phyloP scores from a whole-genome alignment of 2,888 invertebrate genomes.

The Rotaria socialis region DNA sequence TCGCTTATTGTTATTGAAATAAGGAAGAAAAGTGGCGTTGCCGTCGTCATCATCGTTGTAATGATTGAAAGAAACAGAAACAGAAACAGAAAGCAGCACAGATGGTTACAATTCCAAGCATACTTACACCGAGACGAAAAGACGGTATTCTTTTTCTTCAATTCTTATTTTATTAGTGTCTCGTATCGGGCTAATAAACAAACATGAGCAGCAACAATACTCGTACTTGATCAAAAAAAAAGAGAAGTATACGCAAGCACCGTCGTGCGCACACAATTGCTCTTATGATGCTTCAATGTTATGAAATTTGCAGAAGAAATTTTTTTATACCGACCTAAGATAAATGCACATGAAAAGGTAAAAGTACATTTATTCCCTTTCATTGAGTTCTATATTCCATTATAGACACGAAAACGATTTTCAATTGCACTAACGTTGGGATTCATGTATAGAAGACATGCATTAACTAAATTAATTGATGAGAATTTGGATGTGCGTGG shows the following conservation, averaged over 20 bases:
- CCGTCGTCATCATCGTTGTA: background rate
- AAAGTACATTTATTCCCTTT: no score
- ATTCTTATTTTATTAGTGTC: background rate
- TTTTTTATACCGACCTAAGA: background rate
- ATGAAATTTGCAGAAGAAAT: background rate
- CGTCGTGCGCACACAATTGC: background rate
- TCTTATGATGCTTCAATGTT: background rate
- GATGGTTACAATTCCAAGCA: background rate
- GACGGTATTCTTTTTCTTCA: background rate
- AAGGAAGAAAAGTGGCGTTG: background rate
- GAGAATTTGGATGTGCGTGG: no score
- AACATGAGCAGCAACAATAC: background rate
- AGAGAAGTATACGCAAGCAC: background rate
- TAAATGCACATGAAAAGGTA: no score
- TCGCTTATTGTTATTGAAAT: background rate
- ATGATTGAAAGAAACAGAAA: background rate
- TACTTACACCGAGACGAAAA: background rate
- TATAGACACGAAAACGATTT: no score
- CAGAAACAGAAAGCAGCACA: constrained; percentile 8
- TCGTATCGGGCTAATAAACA: background rate
- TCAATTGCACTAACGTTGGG: no score
- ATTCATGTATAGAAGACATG: no score
- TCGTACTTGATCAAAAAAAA: background rate
- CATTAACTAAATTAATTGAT: no score
- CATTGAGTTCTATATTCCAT: no score